Conservation (phyloP, 2,888 invertebrate species). For the Oeneis ivallda region DNA sequence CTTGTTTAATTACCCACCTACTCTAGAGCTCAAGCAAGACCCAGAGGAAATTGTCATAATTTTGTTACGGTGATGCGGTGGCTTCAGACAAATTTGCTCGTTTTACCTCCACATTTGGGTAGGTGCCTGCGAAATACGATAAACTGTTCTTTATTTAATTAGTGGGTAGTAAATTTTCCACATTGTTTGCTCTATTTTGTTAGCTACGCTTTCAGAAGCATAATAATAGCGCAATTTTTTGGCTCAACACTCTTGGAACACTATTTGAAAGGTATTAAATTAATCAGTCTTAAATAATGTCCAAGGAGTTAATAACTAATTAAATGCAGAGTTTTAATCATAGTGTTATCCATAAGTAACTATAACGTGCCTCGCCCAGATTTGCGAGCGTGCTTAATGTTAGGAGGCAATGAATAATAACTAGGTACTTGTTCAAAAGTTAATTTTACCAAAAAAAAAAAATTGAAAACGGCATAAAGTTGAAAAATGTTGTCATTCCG, state of each 20-base stretch:
- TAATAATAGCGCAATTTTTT: background rate
- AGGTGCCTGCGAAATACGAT: background rate
- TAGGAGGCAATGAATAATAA: no score
- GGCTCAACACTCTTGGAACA: no score
- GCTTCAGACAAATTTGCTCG: background rate
- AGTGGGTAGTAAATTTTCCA: background rate
- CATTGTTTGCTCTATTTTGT: background rate
- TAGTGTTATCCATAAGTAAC: no score
- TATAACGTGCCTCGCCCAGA: no score
- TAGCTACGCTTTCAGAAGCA: background rate
- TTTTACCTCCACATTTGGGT: constrained; percentile 1
- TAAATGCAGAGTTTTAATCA: no score
- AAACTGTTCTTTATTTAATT: constrained; percentile 2
- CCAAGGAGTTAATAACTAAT: no score
- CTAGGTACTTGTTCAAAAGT: no score
- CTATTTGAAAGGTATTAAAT: no score
- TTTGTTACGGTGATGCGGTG: constrained; percentile 6
- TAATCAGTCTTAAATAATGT: no score
- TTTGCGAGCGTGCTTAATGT: no score
- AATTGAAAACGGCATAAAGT: background rate
- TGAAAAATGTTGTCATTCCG: constrained; percentile 2
- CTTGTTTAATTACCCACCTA: constrained; percentile 3
- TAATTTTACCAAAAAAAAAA: no score
- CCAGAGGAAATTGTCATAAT: constrained; percentile 11
- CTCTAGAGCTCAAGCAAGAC: constrained; percentile 4